Base-by-base conservation (phyloP, 2,888 invertebrate species). In the Aporophyla nigra region DNA sequence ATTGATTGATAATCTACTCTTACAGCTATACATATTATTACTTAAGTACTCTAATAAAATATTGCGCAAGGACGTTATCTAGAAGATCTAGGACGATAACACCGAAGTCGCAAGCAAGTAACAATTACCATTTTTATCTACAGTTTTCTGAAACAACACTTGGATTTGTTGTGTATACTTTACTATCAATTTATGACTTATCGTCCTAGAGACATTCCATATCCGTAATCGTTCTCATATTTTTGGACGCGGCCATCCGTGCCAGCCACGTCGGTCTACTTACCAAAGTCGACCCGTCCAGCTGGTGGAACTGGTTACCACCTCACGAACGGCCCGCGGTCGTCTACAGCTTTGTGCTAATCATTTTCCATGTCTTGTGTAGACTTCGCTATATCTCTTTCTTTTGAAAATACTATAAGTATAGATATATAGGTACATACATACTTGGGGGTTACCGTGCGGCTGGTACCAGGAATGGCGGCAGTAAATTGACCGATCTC, bases 251-350 rank as follows among this genome's bases (percentile, higher is more conserved):
- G 78, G 78, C 86, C 85, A 88, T 90, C 87, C 88, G 91, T 91
- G 90, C 91, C 86, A 89, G 79, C 88, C 89, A 83, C 78, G 83
- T 86, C 83, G 92, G 90, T 94, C 92, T 92, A 94, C 92, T 93
- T 94, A 92, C 86, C 85, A 86, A 90, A 88, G 83, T 83, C 85
- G 87, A 93, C 94, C 90, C 87, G 92, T 90, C 88, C 89, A 91
- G 89, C 92, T 74, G 86, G 91, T 93, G 90, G 87, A 94, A 94
- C 94, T 93, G 92, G 94, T 94, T 94, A 89, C 91, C 87, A 92
- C 83, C 90, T 92, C 90, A 91, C 83, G 74, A 85, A 86, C 88
- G 83, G 87, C 89, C 86, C 83, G 90, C 89, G 89, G 88, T 91
- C 73, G 84, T 87, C 91, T 89, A 88, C 90, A 90, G 86, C 86